Conservation (phyloP, 2,797 vertebrate species). For the Euphonia xanthogaster region DNA sequence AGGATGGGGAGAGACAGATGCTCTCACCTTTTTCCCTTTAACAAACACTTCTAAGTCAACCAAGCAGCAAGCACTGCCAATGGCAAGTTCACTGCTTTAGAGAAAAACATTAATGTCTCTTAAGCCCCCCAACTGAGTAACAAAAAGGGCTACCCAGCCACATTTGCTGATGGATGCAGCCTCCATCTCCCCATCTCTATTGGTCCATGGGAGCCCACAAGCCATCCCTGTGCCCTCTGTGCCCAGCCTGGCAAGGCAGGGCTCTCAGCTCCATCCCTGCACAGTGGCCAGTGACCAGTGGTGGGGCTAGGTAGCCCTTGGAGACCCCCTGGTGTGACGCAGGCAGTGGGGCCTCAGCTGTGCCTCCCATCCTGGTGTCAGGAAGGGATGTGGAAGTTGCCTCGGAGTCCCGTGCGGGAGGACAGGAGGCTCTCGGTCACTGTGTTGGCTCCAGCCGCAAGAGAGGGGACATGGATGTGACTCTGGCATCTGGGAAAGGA, state of each 20-base stretch:
- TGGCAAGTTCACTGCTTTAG: background rate
- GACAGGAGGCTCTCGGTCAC: background rate
- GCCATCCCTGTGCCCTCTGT: accelerated
- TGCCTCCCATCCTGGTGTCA: background rate
- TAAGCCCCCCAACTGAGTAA: accelerated
- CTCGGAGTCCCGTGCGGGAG: background rate
- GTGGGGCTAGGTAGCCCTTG: background rate
- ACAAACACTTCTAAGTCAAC: background rate
- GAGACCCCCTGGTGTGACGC: background rate
- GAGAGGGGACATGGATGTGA: background rate
- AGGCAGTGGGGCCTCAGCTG: accelerated
- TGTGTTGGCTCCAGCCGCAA: background rate
- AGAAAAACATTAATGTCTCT: background rate
- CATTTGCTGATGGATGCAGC: background rate
- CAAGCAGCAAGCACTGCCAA: background rate
- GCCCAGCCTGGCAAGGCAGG: background rate
- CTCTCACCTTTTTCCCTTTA: background rate
- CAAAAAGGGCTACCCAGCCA: background rate
- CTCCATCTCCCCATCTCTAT: background rate
- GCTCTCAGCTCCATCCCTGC: accelerated
- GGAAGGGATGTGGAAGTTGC: background rate
- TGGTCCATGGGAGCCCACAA: background rate
- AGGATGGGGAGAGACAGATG: background rate
- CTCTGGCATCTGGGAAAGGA: constrained; percentile 26
- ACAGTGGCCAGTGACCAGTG: accelerated